Evolutionary conservation across 2,888 invertebrate species (phyloP).

Genomic region (Pammene aurita): DNA sequence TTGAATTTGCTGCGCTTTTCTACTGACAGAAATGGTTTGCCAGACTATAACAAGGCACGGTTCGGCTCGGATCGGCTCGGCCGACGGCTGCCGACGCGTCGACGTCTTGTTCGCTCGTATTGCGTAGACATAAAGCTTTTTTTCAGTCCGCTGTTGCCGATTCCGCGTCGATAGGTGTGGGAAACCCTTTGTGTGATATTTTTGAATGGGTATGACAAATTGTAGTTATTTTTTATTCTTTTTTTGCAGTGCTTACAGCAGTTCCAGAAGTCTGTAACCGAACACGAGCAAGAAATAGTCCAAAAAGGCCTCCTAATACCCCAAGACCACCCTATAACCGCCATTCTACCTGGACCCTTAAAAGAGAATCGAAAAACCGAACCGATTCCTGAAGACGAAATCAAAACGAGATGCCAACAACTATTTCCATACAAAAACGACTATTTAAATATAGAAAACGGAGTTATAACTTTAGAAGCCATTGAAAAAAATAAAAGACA

Average conservation of each 20-base stretch:
- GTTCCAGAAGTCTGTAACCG: conserved; percentile 61
- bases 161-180: no score
- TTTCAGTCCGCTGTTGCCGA: no score
- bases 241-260: conserved; percentile 67
- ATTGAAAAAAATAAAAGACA: conserved; percentile 71
- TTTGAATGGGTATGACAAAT: no score
- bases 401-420: conserved; percentile 41
- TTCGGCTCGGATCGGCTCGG: no score
- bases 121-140: no score
- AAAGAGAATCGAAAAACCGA: conserved; percentile 43
- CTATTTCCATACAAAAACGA: conserved; percentile 66
- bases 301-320: conserved; percentile 60
- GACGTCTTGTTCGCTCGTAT: no score
- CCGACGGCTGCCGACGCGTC: no score
- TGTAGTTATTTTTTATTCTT: no score
- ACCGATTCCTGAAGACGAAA: conserved; percentile 8
- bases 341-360: conserved; percentile 60
- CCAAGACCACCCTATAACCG: conserved; percentile 54
- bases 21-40: no score
- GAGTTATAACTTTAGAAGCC: conserved; percentile 64
- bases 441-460: conserved; percentile 51
- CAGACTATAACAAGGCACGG: no score
- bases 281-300: conserved; percentile 63
- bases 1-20: no score
- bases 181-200: no score